phyloP scores from a whole-genome alignment of 2,797 vertebrate genomes.

The Balearica regulorum region DNA sequence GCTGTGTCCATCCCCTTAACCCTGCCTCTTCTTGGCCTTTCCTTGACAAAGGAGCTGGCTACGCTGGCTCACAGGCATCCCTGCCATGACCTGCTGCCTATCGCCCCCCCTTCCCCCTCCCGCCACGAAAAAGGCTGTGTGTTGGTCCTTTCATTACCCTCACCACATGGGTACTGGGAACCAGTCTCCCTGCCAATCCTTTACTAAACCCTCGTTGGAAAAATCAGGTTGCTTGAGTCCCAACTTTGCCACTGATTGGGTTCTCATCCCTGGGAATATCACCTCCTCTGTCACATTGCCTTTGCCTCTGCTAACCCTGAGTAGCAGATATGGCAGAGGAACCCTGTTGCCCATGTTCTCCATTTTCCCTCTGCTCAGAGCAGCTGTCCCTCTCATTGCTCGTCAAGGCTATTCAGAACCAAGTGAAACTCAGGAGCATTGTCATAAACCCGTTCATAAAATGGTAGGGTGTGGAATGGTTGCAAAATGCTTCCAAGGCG shows the following conservation, averaged over 20 bases:
- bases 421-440: not conserved
- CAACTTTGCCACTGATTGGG: not conserved
- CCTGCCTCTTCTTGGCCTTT: not conserved
- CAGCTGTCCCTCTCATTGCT: not conserved
- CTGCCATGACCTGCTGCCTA: not conserved
- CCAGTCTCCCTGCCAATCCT: not conserved
- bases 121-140: not conserved
- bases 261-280: not conserved
- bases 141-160: not conserved
- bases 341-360: not conserved
- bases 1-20: too few relatives aligned
- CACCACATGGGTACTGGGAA: not conserved
- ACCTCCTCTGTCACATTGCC: not conserved
- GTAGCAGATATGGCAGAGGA: not conserved
- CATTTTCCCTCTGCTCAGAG: not conserved
- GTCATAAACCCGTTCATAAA: not conserved
- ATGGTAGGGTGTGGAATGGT: not conserved
- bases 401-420: not conserved
- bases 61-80: rapidly evolving
- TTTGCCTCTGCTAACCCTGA: not conserved
- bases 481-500: not conserved
- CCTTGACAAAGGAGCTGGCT: not conserved
- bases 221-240: not conserved
- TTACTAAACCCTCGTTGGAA: not conserved
- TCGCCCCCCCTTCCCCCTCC: too few relatives aligned